These are phyloP conservation scores for Graptemys geographica DNA, from an alignment of 2,797 vertebrate genomes.

Conservation along the genomic window DNA sequence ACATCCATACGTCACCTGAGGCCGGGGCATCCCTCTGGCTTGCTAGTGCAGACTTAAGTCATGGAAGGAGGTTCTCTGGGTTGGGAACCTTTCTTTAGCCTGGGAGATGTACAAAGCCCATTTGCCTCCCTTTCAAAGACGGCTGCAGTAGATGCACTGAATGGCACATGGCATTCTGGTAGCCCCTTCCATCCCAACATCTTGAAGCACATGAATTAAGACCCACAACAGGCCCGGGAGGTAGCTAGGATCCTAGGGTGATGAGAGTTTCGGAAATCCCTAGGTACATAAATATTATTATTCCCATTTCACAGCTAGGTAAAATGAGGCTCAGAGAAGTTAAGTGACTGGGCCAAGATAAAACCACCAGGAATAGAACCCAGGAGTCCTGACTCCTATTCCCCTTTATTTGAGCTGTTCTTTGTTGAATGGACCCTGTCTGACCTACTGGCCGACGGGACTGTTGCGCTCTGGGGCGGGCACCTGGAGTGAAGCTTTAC, in stretches of 20 bases:
- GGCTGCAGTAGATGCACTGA: background rate
- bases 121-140: background rate
- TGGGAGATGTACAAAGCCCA: no score
- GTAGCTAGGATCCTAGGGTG: background rate
- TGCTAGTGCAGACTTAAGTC: background rate
- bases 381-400: no score
- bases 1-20: background rate
- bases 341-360: background rate
- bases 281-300: background rate
- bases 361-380: background rate
- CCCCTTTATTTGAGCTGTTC: background rate
- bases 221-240: background rate
- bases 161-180: background rate
- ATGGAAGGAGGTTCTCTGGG: background rate
- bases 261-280: background rate
- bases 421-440: background rate
- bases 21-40: background rate
- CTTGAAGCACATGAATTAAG: background rate
- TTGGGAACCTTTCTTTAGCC: background rate
- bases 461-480: background rate
- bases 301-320: background rate
- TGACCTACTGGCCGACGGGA: background rate
- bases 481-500: background rate
- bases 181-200: background rate
- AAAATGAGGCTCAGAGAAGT: background rate